Evolutionary conservation across 2,888 invertebrate species (phyloP).

Genomic region (Campoplex nolae): DNA sequence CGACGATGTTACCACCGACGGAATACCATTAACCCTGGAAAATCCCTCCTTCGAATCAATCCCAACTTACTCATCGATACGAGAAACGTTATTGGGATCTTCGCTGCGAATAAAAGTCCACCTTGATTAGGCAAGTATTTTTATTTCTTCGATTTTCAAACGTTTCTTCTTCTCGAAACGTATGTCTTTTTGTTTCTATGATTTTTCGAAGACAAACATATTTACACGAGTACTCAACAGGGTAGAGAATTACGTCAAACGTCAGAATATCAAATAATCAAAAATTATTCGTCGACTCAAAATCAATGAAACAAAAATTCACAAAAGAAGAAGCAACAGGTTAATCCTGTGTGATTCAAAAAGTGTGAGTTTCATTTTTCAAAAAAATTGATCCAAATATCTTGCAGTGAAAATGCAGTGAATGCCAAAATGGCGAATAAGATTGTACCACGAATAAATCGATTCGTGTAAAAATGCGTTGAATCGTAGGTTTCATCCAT

Average conservation of each 20-base stretch:
- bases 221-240: too few relatives aligned
- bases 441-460: too few relatives aligned
- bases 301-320: too few relatives aligned
- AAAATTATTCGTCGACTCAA: too few relatives aligned
- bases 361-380: too few relatives aligned
- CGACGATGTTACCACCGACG: constrained; percentile 46
- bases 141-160: background rate
- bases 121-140: constrained; percentile 50
- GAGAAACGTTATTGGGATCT: background rate
- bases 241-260: background rate
- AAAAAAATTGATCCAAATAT: too few relatives aligned
- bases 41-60: constrained; percentile 37
- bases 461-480: too few relatives aligned
- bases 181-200: background rate
- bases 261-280: background rate
- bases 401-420: too few relatives aligned
- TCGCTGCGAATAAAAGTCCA: constrained; percentile 28
- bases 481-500: too few relatives aligned
- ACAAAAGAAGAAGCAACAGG: too few relatives aligned
- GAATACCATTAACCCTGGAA: constrained; percentile 38
- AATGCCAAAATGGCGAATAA: too few relatives aligned
- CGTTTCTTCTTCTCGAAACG: background rate
- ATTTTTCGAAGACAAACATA: background rate
- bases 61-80: constrained; percentile 9
- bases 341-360: too few relatives aligned